A percentile compares a stretch with the other conserved stretches of the same genome.
These are phyloP conservation scores for Lapara coniferarum DNA, from an alignment of 2,888 invertebrate genomes.

Conservation along the genomic window DNA sequence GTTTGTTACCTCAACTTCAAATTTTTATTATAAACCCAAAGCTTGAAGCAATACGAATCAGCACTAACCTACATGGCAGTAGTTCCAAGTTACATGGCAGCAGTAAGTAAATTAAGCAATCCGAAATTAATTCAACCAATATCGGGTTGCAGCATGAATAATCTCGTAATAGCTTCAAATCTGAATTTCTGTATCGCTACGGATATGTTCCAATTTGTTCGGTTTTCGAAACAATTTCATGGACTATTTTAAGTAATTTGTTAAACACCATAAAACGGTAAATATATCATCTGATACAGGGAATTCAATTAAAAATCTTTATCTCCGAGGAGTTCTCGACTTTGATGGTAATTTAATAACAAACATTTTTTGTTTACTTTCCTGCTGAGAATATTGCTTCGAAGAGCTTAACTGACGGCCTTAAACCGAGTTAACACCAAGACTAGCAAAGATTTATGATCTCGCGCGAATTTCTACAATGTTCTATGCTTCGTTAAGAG, in stretches of 20 bases:
- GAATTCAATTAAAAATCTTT: background rate
- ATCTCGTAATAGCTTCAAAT: slow-evolving; percentile 20
- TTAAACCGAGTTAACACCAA: slow-evolving; percentile 10
- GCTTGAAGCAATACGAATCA: background rate
- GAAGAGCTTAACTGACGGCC: background rate
- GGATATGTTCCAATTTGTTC: slow-evolving; percentile 2
- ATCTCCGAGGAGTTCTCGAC: background rate
- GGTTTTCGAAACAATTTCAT: background rate
- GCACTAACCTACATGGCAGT: too few species aligned
- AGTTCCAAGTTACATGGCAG: background rate
- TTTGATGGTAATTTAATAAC: slow-evolving; percentile 12
- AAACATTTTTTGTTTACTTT: background rate
- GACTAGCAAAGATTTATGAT: slow-evolving; percentile 37
- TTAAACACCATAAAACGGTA: background rate
- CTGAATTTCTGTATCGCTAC: background rate
- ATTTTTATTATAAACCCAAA: background rate
- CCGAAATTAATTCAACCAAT: slow-evolving; percentile 4
- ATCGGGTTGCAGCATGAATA: slow-evolving; percentile 5
- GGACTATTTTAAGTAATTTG: background rate
- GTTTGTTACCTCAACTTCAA: too few species aligned
- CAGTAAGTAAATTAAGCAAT: background rate
- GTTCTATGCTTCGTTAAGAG: slow-evolving; percentile 3
- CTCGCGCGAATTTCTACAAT: slow-evolving; percentile 18
- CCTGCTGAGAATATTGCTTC: background rate
- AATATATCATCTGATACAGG: too few species aligned